Evolutionary conservation across 2,797 vertebrate genomes (phyloP).

Genomic region (Poecile montanus): DNA sequence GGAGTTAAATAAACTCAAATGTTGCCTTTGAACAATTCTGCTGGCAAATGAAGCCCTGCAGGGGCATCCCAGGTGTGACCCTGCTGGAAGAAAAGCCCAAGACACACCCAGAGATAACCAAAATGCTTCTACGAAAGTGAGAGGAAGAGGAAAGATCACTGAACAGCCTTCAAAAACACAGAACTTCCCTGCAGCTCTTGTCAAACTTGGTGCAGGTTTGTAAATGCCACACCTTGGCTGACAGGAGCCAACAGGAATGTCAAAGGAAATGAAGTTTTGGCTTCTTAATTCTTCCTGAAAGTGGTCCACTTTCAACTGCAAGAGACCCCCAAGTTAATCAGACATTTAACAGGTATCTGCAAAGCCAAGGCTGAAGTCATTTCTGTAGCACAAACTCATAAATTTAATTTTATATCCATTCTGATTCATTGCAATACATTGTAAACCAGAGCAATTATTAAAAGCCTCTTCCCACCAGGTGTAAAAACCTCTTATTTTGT

Average conservation of each 20-base stretch:
- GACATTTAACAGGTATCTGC: fast-evolving
- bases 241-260: background rate
- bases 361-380: background rate
- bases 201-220: background rate
- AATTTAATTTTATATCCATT: background rate
- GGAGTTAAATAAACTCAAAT: background rate
- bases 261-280: background rate
- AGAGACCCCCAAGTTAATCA: background rate
- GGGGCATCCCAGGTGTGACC: background rate
- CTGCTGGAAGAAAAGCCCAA: background rate
- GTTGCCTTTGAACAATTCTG: background rate
- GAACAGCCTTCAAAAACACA: background rate
- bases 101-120: background rate
- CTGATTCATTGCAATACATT: background rate
- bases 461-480: background rate
- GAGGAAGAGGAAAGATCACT: background rate
- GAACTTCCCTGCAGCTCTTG: background rate
- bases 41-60: background rate
- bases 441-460: background rate
- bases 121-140: background rate
- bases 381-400: background rate
- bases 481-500: background rate
- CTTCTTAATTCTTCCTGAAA: background rate
- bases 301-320: background rate
- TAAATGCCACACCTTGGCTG: background rate